A percentile compares a stretch with the other conserved stretches of the same genome.
These are phyloP conservation scores for Aegithalos caudatus DNA, from an alignment of 2,113 vertebrate species.

Conservation along the genomic window DNA sequence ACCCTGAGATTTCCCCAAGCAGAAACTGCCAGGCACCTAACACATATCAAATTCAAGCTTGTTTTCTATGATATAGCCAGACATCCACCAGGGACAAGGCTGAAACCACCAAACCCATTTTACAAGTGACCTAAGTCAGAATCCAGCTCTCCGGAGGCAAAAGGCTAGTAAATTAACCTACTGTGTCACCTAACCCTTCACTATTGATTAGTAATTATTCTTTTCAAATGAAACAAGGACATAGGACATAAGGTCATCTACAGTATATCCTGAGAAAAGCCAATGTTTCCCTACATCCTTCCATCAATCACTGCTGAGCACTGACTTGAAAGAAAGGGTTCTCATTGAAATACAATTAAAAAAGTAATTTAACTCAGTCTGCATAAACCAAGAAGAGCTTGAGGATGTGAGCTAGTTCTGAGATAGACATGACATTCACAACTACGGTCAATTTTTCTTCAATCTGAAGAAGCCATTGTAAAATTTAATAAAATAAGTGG, in stretches of 20 bases:
- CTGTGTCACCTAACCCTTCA: conserved; percentile 60
- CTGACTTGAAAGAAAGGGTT: conserved; percentile 44
- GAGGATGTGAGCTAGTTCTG: neutral
- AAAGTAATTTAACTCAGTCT: conserved; percentile 54
- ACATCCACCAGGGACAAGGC: conserved; percentile 9
- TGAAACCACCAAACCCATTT: conserved; percentile 50
- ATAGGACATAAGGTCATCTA: conserved; percentile 57
- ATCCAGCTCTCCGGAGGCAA: conserved; percentile 44
- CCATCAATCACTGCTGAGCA: conserved; percentile 48
- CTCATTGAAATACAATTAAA: conserved; percentile 61
- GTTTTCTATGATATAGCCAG: conserved; percentile 33
- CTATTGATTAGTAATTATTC: conserved; percentile 76
- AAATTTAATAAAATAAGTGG: neutral
- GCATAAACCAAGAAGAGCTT: neutral
- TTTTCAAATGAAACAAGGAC: conserved; percentile 67
- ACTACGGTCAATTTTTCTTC: neutral
- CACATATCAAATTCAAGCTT: conserved; percentile 44
- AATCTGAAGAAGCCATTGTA: neutral
- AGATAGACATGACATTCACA: neutral
- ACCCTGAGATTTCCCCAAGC: conserved; percentile 19
- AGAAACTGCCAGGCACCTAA: conserved; percentile 40
- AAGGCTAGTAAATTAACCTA: conserved; percentile 72
- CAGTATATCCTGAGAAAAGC: conserved; percentile 62
- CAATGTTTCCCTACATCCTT: conserved; percentile 47
- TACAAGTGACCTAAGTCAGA: conserved; percentile 63